Evolutionary conservation across 2,888 invertebrate genomes (phyloP), one percentile per base, ranked within the genome.

Genomic region (Cephus spinipes): DNA sequence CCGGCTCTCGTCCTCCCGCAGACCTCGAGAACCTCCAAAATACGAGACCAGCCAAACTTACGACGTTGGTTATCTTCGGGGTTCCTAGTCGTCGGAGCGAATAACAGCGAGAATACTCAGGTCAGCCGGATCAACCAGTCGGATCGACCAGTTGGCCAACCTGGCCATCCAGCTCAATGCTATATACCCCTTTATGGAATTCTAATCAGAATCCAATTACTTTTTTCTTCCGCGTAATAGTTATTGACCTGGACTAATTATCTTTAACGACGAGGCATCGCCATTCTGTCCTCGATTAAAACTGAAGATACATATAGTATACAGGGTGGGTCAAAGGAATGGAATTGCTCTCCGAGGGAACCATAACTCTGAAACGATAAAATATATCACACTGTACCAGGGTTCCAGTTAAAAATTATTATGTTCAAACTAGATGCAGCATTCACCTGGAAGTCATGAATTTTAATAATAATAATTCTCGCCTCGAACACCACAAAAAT

Each of bases 11-110:
- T 32, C 23, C 71, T 55, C 32, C 9, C 12, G 71, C 71, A 12
- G 32, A 33, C 71, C 71, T 31, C 71, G 71, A 71, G 15, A 33
- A 71, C 71, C 71, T 32, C 71, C 23, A 23, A 71, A 71, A 71
- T 33, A 31, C 32, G 31, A 71, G 31, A 55, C 55, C 15, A 23
- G 23, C 23, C 55, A 55, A 55, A 55, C 55, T 23, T 23, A 55
- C 55, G 55, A 23, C 15, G 40, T 9, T 15, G 55, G 23, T 55
- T 55, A 23, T 55, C 55, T 55, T 55, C 6, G 23, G 2, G 71
- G 71, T 15, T 32, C 71, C 11, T 31, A 31, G 71, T 11, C 31
- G 12, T 71, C 31, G 12, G 71, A 31, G 12, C 12, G 71, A 71
- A 33, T 71, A 33, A 11, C 71, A 71, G 55, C 23, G 9, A 55